Base-by-base conservation (phyloP, 1,140 invertebrate species). In the Listronotus oregonensis region DNA sequence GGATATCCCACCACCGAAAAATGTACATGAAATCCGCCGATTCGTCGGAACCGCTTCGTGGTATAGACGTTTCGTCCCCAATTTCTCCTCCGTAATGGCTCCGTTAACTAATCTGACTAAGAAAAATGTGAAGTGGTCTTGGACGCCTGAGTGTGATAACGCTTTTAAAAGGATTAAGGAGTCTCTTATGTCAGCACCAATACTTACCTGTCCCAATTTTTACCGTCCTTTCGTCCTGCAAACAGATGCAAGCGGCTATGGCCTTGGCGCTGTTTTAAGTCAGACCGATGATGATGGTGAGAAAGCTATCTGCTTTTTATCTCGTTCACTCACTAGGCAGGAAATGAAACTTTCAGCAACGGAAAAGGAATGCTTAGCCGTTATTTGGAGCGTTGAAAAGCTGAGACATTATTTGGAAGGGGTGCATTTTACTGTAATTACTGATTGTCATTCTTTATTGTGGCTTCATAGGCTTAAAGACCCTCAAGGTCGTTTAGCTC, bases 341-440 rank as follows among this genome's bases (percentile, higher is more conserved):
- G 81, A 84, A 72, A 68, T 46, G 52, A 80, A 81, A 27, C 84
- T 81, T 61, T 68, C 65, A 1, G 71, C 72, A 6, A 81, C 78
- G 0, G 81, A 85, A 69, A 70, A 74, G 56, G 83, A 85, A 76
- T 79, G 75, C 49, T 65, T 85, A 15, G 80, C 79, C 0, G 72
- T 84, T 6, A 47, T 85, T 0, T 74, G 71, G 66, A 77, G 74
- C 4, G 68, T 84, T 1, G 65, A 81, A 57, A 76, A 81, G 47
- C 77, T 81, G 47, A 39, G 72, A n/a, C 61, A 67, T 18, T 85
- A 79, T 72, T 46, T 85, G 6, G 74, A 79, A 56, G 77, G 75
- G 1, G 74, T 60, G 6, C 57, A 77, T 6, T 82, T 85, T 51
- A 77, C 46, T 4, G 75, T 83, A 0, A 62, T 79, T 12, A 84